Conservation (phyloP, 2,888 invertebrate species). For the Andrena flavipes region DNA sequence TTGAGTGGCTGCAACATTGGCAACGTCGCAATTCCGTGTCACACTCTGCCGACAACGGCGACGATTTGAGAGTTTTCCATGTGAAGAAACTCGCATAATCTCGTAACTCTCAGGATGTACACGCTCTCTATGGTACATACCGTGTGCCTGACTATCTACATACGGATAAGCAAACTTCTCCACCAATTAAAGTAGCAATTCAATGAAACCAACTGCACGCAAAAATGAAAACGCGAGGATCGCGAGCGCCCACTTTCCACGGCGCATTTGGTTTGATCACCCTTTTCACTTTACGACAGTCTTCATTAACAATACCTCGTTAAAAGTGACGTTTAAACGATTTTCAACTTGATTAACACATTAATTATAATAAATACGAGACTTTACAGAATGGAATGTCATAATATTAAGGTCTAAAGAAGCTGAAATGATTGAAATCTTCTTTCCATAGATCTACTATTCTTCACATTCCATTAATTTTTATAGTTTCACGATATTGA, state of each 20-base stretch:
- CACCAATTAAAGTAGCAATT: conserved; percentile 24
- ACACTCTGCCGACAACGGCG: conserved; percentile 60
- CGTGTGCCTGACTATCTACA: conserved; percentile 2
- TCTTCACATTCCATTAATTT: too few relatives aligned
- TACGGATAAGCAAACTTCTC: conserved; percentile 17
- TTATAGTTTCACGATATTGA: too few relatives aligned
- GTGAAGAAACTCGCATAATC: conserved; percentile 65
- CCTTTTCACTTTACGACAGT: conserved; percentile 16
- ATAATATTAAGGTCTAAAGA: too few relatives aligned
- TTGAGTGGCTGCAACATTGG: conserved; percentile 63
- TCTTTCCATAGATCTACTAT: too few relatives aligned
- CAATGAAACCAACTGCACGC: conserved; percentile 16
- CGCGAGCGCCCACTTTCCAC: conserved; percentile 8
- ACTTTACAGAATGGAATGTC: too few relatives aligned
- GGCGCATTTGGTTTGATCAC: background rate
- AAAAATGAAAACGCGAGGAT: conserved; percentile 3
- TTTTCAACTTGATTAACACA: background rate
- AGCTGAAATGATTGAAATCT: too few relatives aligned
- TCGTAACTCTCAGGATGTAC: conserved; percentile 37
- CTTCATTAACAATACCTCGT: conserved; percentile 8
- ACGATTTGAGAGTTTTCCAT: conserved; percentile 68
- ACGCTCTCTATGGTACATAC: background rate
- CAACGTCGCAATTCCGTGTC: conserved; percentile 71
- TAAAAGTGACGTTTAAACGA: background rate
- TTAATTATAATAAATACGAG: background rate